Evolutionary conservation across 2,888 invertebrate species (phyloP).

Genomic region (Ormyrus pomaceus): DNA sequence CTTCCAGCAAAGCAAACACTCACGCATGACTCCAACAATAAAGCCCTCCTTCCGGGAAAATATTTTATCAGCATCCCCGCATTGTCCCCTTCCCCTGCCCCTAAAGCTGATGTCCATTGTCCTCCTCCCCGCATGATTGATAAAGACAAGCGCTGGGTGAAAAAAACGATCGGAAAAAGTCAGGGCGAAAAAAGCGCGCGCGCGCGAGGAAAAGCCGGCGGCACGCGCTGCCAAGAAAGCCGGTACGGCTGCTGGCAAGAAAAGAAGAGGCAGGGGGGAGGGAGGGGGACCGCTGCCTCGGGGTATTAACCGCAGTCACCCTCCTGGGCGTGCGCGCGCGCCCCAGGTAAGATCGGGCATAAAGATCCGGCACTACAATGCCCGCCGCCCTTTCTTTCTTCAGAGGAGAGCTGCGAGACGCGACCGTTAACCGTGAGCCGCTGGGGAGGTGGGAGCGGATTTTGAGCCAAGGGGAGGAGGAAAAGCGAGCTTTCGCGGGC

Average conservation of each 20-base stretch:
- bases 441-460: too few species aligned
- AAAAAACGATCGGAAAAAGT: neutral
- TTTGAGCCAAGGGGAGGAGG: too few species aligned
- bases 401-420: too few species aligned
- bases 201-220: neutral
- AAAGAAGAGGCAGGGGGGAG: conserved; percentile 32
- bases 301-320: conserved; percentile 70
- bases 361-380: conserved; percentile 66
- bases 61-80: neutral
- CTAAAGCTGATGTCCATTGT: neutral
- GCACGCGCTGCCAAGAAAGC: neutral
- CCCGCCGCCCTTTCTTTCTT: too few species aligned
- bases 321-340: conserved; percentile 72
- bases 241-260: neutral
- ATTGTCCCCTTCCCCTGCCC: neutral
- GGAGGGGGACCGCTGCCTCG: conserved; percentile 5
- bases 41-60: neutral
- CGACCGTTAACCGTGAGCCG: too few species aligned
- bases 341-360: conserved; percentile 71
- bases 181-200: neutral
- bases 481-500: too few species aligned
- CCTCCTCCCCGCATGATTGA: conserved; percentile 24
- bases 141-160: conserved; percentile 25
- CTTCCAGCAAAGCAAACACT: neutral
- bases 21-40: neutral